Evolutionary conservation across 2,113 vertebrate species (phyloP), one percentile per base, ranked within the genome.

Genomic region (Macheiramphus alcinus): DNA sequence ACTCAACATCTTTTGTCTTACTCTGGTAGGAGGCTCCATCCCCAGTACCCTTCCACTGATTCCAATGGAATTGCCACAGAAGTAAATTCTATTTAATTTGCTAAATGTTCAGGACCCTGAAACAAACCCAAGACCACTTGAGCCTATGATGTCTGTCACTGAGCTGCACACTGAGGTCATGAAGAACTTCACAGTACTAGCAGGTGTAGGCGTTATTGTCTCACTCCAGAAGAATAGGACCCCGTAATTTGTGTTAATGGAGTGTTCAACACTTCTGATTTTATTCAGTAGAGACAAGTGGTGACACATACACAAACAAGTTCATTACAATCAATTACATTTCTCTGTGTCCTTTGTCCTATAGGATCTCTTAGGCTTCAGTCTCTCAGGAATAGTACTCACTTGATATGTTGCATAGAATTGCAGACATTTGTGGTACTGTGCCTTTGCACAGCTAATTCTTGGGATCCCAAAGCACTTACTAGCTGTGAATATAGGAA

Each of bases 161-260:
- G 48, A 93, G 80, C 72, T 86, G 52, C 67, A 79, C 42, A 48
- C 40, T 94, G 73, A 52, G 48, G 87, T 93, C 76, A 68, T 7
- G 9, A 94, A 82, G 78, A 96, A 91, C 78, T 67, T 87, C 84
- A 85, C 38, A 91, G 74, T 72, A 32, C 67, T 76, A 94, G 96
- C 94, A 97, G 96, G 94, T 95, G 95, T 91, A 91, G 66, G 66
- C 74, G 71, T 93, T 82, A 96, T 96, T 95, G 94, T 97, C 62
- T 82, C 66, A 13, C 66, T 94, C 55, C 84, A 96, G 55, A 95
- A 94, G 89, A 95, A 82, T 16, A 86, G 84, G 91, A 96, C 87
- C 91, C 94, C 95, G 68, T 87, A 97, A 97, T 97, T 96, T 96
- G 87, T 88, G 67, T 96, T 97, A 97, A 96, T 97, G 94, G 93